These are phyloP conservation scores for Emydocephalus ijimae DNA, from an alignment of 2,113 vertebrate genomes.

Conservation along the genomic window DNA sequence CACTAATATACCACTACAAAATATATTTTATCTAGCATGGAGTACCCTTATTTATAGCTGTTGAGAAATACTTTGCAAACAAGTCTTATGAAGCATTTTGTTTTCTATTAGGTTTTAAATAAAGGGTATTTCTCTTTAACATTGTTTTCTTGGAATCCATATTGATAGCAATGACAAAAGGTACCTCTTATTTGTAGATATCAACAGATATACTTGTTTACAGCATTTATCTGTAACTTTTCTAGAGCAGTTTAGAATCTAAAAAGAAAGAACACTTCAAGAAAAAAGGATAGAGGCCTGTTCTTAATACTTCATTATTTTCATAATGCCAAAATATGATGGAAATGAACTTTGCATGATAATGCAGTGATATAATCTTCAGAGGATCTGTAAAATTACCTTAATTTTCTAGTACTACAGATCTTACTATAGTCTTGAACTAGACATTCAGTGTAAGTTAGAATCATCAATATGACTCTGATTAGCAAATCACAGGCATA, in stretches of 20 bases:
- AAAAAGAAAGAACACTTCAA: not conserved
- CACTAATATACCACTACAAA: constrained; percentile 55
- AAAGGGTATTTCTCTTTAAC: not conserved
- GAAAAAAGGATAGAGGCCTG: not conserved
- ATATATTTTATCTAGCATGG: constrained; percentile 47
- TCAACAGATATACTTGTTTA: not conserved
- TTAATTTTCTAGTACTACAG: not conserved
- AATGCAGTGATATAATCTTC: not conserved
- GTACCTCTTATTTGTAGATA: not conserved
- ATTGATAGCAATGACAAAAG: constrained; percentile 3
- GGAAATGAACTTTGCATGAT: not conserved
- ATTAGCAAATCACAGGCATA: too few species aligned
- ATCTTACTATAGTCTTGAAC: not conserved
- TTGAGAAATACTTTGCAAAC: constrained; percentile 35
- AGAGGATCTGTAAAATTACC: constrained; percentile 2
- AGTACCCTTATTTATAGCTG: constrained; percentile 28
- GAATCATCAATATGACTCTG: not conserved
- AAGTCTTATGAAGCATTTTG: not conserved
- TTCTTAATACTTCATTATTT: not conserved
- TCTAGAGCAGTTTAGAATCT: not conserved
- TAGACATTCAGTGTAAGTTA: not conserved
- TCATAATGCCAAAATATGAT: not conserved
- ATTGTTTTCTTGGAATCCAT: not conserved
- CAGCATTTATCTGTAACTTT: not conserved
- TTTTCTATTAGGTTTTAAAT: not conserved